Percentiles rank a stretch among this genome's conserved stretches.
Evolutionary conservation across 2,113 vertebrate genomes (phyloP).

Genomic region (Setophaga coronata): DNA sequence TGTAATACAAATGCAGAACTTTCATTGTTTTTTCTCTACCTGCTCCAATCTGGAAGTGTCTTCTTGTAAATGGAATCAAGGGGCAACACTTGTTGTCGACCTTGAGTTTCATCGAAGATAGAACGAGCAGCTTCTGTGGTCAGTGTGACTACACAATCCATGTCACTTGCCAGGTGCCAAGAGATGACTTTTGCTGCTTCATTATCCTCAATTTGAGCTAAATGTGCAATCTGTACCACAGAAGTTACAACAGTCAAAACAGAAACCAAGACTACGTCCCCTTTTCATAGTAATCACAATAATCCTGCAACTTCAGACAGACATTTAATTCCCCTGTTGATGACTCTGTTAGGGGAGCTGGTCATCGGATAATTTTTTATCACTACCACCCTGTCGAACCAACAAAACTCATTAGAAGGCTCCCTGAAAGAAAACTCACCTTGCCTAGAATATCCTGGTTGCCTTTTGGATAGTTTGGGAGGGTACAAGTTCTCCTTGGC

Average conservation of each 20-base stretch:
- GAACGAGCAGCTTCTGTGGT: constrained; percentile 80
- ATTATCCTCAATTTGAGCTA: constrained; percentile 85
- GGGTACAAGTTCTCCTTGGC: constrained; percentile 79
- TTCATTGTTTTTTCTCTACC: constrained; percentile 66
- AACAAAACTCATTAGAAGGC: neutral
- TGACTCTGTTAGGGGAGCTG: neutral
- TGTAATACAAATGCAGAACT: neutral
- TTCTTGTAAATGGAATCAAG: constrained; percentile 86
- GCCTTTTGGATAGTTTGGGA: constrained; percentile 76
- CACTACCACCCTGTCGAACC: neutral
- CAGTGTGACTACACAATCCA: constrained; percentile 91
- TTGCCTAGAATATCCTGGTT: constrained; percentile 87
- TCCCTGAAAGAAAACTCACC: constrained; percentile 70
- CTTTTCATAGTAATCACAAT: neutral
- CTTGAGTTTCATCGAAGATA: constrained; percentile 81
- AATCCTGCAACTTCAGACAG: neutral
- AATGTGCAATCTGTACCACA: constrained; percentile 83
- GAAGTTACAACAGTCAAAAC: neutral
- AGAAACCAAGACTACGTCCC: neutral
- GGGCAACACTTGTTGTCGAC: constrained; percentile 88
- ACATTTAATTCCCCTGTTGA: neutral
- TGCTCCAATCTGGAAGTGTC: constrained; percentile 76
- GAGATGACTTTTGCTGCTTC: constrained; percentile 88
- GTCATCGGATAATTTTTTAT: neutral
- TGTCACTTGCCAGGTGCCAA: constrained; percentile 90